Percentiles rank a stretch among this genome's conserved stretches.
These are phyloP conservation scores for Teleiodes luculella DNA, from an alignment of 2,888 invertebrate species.

Conservation along the genomic window DNA sequence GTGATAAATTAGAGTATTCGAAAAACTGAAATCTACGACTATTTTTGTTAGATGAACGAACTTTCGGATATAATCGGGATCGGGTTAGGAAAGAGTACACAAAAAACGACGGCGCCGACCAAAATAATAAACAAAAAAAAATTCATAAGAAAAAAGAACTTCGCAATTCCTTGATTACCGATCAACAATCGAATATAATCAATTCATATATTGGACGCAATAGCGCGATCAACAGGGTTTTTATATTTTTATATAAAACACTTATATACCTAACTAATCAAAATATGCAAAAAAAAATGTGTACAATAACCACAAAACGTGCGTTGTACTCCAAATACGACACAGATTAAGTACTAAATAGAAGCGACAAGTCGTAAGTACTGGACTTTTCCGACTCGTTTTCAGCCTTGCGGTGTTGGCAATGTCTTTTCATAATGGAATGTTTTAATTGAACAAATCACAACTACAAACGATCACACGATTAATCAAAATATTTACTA, in stretches of 20 bases:
- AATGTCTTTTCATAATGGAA: conserved; percentile 69
- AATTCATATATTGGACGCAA: conserved; percentile 32
- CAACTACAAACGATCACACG: conserved; percentile 49
- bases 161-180: conserved; percentile 24
- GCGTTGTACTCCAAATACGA: conserved; percentile 58
- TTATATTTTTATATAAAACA: conserved; percentile 32
- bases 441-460: conserved; percentile 63
- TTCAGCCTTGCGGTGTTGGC: conserved; percentile 61
- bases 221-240: conserved; percentile 44
- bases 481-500: conserved; percentile 3
- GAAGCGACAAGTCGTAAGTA: conserved; percentile 28
- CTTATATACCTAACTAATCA: conserved; percentile 30
- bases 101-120: conserved; percentile 20
- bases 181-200: conserved; percentile 20
- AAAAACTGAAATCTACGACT: conserved; percentile 34
- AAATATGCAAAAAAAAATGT: conserved; percentile 37
- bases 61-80: conserved; percentile 17
- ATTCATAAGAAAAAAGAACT: not conserved
- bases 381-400: conserved; percentile 51
- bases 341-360: conserved; percentile 44
- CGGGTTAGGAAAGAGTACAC: conserved; percentile 20
- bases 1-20: not conserved
- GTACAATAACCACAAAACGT: conserved; percentile 52
- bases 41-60: conserved; percentile 45
- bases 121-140: conserved; percentile 9